Percentiles rank a stretch among this genome's conserved stretches.
These are phyloP conservation scores for Apostichopus leukothele DNA, from an alignment of 53 echinoderm and acorn worm species.

Conservation along the genomic window DNA sequence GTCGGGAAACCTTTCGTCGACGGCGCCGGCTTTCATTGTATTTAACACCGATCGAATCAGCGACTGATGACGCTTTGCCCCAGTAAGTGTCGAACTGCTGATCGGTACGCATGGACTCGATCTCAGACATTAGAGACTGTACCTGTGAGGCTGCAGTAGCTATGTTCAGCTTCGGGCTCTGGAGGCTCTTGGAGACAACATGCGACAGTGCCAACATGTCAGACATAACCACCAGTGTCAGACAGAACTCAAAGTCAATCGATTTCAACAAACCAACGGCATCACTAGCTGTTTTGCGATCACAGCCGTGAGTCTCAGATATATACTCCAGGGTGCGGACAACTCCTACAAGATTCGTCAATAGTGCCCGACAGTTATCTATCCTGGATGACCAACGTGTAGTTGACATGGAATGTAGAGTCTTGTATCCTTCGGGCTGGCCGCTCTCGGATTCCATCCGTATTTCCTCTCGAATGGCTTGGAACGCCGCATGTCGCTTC, in stretches of 20 bases:
- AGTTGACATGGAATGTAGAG: background rate
- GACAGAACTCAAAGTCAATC: conserved; percentile 11
- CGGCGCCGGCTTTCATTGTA: background rate
- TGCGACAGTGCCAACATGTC: conserved; percentile 4
- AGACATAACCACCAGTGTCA: conserved; percentile 15
- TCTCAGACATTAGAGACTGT: conserved; percentile 1
- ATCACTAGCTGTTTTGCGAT: conserved; percentile 25
- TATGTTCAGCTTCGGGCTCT: conserved; percentile 24
- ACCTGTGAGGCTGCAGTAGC: conserved; percentile 29
- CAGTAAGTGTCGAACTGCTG: conserved; percentile 16
- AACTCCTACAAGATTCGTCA: background rate
- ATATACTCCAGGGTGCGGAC: background rate
- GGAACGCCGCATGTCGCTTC: conserved; percentile 6
- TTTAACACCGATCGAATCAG: background rate
- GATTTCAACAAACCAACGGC: conserved; percentile 26
- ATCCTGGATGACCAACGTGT: background rate
- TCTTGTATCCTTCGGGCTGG: background rate
- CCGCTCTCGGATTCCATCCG: background rate
- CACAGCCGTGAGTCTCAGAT: background rate
- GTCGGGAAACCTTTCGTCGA: background rate
- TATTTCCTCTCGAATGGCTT: background rate
- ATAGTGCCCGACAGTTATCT: background rate
- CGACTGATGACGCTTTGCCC: conserved; percentile 1
- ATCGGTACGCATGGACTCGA: conserved; percentile 23
- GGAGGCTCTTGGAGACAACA: conserved; percentile 22